Percentiles rank a stretch among this genome's conserved stretches.
These are phyloP conservation scores for Bujurquina vittata DNA, from an alignment of 2,113 vertebrate genomes.

Conservation along the genomic window DNA sequence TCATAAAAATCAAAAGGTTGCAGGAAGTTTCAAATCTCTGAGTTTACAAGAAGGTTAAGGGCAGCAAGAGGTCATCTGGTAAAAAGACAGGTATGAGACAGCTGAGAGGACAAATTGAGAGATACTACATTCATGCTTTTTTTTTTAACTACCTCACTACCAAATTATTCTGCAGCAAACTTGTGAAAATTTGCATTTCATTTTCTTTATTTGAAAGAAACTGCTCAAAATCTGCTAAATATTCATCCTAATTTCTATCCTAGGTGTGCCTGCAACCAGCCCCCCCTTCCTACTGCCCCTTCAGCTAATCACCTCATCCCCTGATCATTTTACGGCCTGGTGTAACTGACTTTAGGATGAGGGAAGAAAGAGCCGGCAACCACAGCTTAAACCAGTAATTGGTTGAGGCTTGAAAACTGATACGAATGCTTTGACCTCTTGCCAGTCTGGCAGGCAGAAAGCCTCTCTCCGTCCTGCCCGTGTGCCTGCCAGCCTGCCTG, in stretches of 20 bases:
- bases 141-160: background rate
- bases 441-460: constrained; percentile 58
- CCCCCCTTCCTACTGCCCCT: constrained; percentile 47
- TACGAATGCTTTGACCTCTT: constrained; percentile 55
- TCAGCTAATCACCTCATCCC: constrained; percentile 63
- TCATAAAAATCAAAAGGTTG: constrained; percentile 2
- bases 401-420: constrained; percentile 70
- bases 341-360: constrained; percentile 68
- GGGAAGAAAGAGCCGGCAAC: constrained; percentile 64
- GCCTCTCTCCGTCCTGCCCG: constrained; percentile 54
- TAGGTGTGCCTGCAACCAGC: constrained; percentile 9
- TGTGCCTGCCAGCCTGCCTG: constrained; percentile 36
- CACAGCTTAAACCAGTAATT: constrained; percentile 75
- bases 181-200: background rate
- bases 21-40: background rate
- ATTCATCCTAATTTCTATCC: background rate
- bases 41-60: background rate
- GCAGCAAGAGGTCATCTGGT: background rate
- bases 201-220: background rate
- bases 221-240: background rate
- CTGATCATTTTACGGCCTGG: constrained; percentile 70
- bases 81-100: background rate
- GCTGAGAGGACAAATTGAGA: background rate
- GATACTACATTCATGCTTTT: background rate
- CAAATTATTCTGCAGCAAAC: background rate